Evolutionary conservation across 1,140 invertebrate genomes (phyloP), one percentile per base, ranked within the genome.

Genomic region (Diorhabda carinulata): DNA sequence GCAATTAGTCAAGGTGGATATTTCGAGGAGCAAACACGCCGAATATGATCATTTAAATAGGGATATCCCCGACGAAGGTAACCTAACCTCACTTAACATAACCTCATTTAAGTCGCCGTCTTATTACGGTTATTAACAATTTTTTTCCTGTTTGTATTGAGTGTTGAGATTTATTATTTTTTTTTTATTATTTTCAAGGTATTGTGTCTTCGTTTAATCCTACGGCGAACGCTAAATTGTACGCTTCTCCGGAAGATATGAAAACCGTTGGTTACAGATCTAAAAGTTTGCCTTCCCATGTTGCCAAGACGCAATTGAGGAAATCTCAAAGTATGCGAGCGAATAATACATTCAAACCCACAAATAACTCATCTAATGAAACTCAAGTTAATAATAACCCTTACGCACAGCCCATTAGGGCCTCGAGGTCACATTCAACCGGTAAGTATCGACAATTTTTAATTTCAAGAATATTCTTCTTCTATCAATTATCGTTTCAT

Each of bases 121-220:
- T 25, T 25, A 25, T 25, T 25, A 25, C 25, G 25, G 25, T 25
- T 25, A 25, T 25, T 25, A 25, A 25, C 25, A 25, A 25, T 25
- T 25, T 25, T 25, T 25, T 25, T 25, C 25, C 25, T 25, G 25
- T 25, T 25, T 25, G 25, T 25, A 25, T 25, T 25, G 25, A 25
- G 25, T 25, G 25, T 25, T 25, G 25, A 25, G 25, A 25, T 25
- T 25, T 25, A 25, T 25, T 25, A 25, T 25, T 25, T 25, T 25
- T 25, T 25, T 25, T 25, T 25, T 25, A 25, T 25, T 25, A 25
- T 25, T 25, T 52, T 72, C 77, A 79, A 61, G 84, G 82, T 41
- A 84, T 92, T 45, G 90, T 92, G 83, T 95, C 92, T 6, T 93
- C 92, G 73, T 96, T 96, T 82, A 88, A 90, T 71, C 94, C 94